Base-by-base conservation (phyloP, 2,113 vertebrate species). In the Carlito syrichta region DNA sequence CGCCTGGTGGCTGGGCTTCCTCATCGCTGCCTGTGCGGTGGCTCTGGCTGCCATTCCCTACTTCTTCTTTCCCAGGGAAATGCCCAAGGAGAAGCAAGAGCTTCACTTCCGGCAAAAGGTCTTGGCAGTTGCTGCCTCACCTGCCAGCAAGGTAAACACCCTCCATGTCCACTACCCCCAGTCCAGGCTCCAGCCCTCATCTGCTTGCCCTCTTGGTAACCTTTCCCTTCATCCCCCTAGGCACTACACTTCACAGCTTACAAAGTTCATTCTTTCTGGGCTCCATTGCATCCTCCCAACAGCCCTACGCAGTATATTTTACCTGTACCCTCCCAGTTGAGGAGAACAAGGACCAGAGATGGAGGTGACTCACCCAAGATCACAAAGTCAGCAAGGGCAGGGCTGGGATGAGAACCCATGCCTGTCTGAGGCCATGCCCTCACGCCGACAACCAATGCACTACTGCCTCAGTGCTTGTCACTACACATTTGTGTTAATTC, bases 1-100 rank as follows among this genome's bases (percentile, higher is more conserved):
- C 0, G 99, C 99, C 94, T 99, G 99, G 99, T 99, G 99, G 99
- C 98, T 99, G 0, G 99, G 99, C 4, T 99, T 99, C 98, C 98
- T 99, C 43, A 89, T 99, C 16, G 98, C 99, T 0, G 98, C 99
- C 27, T 98, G 98, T 5, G 48, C 99, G 0, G 99, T 99, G 91
- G 98, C 99, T 74, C 54, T 99, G 91, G 96, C 99, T 0, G 99
- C 99, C 0, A 87, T 99, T 91, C 99, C 99, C 0, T 99, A 99
- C 97, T 98, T 99, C 96, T 99, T 99, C 98, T 99, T 99, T 97
- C 99, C 99, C 7, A 98, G 96, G 69, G 97, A 98, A 48, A 99
- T 99, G 99, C 97, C 98, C 0, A 99, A 98, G 95, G 99, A 99
- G 99, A 99, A 92, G 25, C 32, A 93, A 2, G 98, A 98, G 79